These are phyloP conservation scores for Natator depressus DNA, from an alignment of 2,113 vertebrate species.

Conservation along the genomic window DNA sequence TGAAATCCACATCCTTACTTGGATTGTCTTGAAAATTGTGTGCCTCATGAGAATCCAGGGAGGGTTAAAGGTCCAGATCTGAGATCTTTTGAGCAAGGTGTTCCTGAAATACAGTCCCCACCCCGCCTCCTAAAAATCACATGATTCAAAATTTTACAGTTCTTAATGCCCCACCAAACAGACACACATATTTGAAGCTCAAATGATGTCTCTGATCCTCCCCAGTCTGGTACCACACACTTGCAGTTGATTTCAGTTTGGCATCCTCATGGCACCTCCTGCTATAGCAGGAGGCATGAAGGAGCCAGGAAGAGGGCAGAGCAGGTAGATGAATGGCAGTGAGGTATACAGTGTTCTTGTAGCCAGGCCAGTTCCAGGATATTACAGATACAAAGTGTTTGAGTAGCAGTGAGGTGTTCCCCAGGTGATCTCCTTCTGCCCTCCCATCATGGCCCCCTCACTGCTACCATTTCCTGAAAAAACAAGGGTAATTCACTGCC, in stretches of 20 bases:
- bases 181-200: accelerated
- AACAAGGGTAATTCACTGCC: background rate
- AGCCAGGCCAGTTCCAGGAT: background rate
- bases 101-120: background rate
- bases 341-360: background rate
- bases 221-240: background rate
- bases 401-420: background rate
- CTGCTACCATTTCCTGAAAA: background rate
- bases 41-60: background rate
- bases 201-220: background rate
- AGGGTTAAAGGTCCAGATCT: accelerated
- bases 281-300: background rate
- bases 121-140: background rate
- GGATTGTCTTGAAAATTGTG: background rate
- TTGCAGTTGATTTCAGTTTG: background rate
- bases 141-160: background rate
- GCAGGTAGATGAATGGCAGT: background rate
- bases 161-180: background rate
- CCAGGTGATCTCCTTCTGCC: background rate
- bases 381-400: background rate
- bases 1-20: background rate
- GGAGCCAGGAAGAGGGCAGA: background rate
- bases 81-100: background rate
- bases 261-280: background rate
- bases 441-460: background rate